Evolutionary conservation across 2,797 vertebrate species (phyloP), one percentile per base, ranked within the genome.

Genomic region (Enteromius fasciolatus): DNA sequence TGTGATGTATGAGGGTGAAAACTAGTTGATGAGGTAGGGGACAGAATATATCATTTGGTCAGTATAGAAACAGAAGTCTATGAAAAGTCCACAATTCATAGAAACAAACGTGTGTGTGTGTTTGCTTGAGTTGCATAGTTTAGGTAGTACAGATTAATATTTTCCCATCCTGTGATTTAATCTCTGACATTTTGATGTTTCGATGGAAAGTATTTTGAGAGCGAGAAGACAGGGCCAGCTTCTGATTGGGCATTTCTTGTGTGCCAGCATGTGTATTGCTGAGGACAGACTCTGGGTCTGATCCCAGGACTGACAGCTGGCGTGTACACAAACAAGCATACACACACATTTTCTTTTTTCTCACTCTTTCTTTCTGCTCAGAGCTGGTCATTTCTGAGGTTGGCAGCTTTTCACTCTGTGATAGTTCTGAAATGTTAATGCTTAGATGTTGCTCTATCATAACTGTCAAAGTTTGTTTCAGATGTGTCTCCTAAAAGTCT

Each of bases 151-250:
- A 78, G n/a, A 73, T 81, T 69, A 61, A 69, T 67, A 33, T 59
- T 74, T 57, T 84, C 68, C 48, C 23, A 54, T 48, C 36, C 41
- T 59, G 78, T 68, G n/a, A 80, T 59, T 80, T 46, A 75, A 67
- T 80, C 63, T 74, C 59, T 84, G 59, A 72, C 46, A 74, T 75
- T 59, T 54, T 66, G 54, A 69, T 44, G 33, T 54, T 73, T 80
- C 46, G 76, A 74, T 17, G 20, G 15, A 80, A 80, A 84, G 78
- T 84, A 54, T 80, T 61, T 17, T 48, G 17, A 70, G 72, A 80
- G n/a, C 41, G 72, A 48, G n/a, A 18, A n/a, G 20, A 64, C 0
- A 14, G 61, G 44, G 25, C 41, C 0, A 1, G 39, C 9, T 61
- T 46, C 59, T 78, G 54, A 78, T 70, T 72, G 54, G 54, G n/a